Percentiles rank a stretch among this genome's conserved stretches.
Evolutionary conservation across 1,140 invertebrate genomes (phyloP).

Genomic region (Halotydeus destructor): DNA sequence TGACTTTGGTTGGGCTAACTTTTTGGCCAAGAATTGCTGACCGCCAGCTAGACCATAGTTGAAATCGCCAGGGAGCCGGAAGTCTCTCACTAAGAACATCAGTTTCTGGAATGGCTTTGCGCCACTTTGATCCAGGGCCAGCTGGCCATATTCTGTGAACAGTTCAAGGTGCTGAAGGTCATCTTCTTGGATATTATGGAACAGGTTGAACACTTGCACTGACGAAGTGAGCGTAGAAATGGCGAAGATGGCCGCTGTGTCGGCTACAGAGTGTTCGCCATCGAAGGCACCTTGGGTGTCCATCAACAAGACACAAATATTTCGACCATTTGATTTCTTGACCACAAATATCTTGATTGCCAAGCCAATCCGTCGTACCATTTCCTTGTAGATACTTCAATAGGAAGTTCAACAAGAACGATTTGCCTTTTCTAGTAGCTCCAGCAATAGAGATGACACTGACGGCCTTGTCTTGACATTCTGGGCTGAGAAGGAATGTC

Average conservation of each 20-base stretch:
- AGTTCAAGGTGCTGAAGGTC: conserved; percentile 24
- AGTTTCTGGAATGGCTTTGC: conserved; percentile 53
- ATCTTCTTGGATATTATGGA: conserved; percentile 32
- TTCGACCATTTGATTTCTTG: conserved; percentile 22
- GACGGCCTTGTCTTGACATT: too few species aligned
- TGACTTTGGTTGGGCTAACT: too few species aligned
- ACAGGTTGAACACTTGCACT: conserved; percentile 31
- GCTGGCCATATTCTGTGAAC: conserved; percentile 87
- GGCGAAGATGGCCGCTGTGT: conserved; percentile 90
- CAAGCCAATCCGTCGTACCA: conserved; percentile 19
- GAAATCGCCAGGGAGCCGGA: conserved; percentile 95
- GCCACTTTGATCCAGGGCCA: conserved; percentile 68
- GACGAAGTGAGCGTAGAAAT: conserved; percentile 26
- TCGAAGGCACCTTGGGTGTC: conserved; percentile 97
- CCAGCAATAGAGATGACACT: conserved; percentile 81
- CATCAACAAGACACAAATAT: conserved; percentile 49
- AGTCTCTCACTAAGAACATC: conserved; percentile 87
- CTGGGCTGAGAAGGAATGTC: too few species aligned
- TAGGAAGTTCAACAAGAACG: conserved; percentile 78
- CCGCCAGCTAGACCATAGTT: conserved; percentile 78
- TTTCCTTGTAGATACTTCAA: conserved; percentile 57
- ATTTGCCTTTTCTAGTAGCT: conserved; percentile 91
- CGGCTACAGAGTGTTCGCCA: conserved; percentile 80
- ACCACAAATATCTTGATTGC: conserved; percentile 43
- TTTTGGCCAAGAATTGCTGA: conserved; percentile 53